phyloP scores from a whole-genome alignment of 2,888 invertebrate genomes.

The Odontomyia ornata region DNA sequence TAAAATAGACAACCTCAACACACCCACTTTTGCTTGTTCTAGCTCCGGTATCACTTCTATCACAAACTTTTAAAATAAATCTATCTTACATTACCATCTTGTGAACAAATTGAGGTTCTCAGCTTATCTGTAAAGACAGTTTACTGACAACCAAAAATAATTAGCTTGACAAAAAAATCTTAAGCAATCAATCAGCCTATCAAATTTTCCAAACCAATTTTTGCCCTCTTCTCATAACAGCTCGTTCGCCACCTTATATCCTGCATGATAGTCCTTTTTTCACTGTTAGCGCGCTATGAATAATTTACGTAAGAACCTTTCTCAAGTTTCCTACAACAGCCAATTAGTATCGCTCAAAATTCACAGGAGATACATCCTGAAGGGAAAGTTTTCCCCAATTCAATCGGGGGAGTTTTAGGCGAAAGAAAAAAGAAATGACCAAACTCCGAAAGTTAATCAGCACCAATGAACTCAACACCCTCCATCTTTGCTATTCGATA shows the following conservation, averaged over 20 bases:
- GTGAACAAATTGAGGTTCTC: too few species aligned
- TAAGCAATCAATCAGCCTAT: background rate
- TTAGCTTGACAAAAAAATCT: too few species aligned
- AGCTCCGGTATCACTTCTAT: too few species aligned
- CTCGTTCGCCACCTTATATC: background rate
- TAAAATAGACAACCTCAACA: background rate
- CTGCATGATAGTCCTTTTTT: too few species aligned
- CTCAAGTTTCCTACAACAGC: background rate
- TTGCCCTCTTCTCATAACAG: background rate
- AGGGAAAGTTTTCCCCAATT: background rate
- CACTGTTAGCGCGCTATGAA: background rate
- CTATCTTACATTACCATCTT: too few species aligned
- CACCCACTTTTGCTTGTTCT: background rate
- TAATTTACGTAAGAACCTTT: background rate
- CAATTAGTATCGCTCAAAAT: constrained; percentile 26
- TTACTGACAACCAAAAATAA: too few species aligned
- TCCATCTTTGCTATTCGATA: background rate
- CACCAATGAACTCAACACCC: background rate
- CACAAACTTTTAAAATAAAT: too few species aligned
- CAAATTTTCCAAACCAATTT: background rate
- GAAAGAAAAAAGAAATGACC: constrained; percentile 9
- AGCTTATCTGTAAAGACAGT: too few species aligned
- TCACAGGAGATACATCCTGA: background rate
- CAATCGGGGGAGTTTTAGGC: too few species aligned
- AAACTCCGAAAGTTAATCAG: constrained; percentile 30